Evolutionary conservation across 1,140 invertebrate genomes (phyloP).

Genomic region (Pseudomyrmex gracilis): DNA sequence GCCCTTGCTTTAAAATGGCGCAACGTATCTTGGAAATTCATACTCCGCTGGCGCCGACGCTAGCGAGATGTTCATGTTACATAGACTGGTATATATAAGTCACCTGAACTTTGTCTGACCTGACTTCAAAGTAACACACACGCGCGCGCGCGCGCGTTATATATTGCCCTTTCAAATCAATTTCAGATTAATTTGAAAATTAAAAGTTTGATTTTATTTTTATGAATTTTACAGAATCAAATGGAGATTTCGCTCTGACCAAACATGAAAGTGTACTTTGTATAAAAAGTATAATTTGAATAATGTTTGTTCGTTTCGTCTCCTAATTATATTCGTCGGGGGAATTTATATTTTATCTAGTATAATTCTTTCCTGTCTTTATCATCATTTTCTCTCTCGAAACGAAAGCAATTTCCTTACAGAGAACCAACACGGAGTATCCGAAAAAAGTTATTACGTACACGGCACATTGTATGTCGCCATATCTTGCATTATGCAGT

Average conservation of each 20-base stretch:
- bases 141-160: no score
- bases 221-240: not conserved
- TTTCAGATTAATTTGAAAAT: conserved; percentile 5
- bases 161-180: not conserved
- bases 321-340: not conserved
- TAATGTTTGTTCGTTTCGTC: not conserved
- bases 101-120: conserved; percentile 4
- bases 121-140: conserved; percentile 26
- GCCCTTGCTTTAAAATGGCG: conserved; percentile 27
- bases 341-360: conserved; percentile 23
- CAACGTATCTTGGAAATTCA: conserved; percentile 49
- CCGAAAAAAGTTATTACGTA: conserved; percentile 27
- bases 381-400: conserved; percentile 8
- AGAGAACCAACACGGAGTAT: not conserved
- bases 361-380: conserved; percentile 7
- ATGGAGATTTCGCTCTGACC: not conserved
- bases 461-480: conserved; percentile 22
- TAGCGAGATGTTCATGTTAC: conserved; percentile 33
- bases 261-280: conserved; percentile 1
- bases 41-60: not conserved
- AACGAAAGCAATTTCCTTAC: conserved; percentile 15
- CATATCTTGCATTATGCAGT: conserved; percentile 58
- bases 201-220: not conserved
- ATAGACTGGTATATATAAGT: conserved; percentile 15
- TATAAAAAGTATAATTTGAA: not conserved